These are phyloP conservation scores for Mesorhabditis spiculigera DNA, from an alignment of 2,888 invertebrate genomes.

Conservation along the genomic window DNA sequence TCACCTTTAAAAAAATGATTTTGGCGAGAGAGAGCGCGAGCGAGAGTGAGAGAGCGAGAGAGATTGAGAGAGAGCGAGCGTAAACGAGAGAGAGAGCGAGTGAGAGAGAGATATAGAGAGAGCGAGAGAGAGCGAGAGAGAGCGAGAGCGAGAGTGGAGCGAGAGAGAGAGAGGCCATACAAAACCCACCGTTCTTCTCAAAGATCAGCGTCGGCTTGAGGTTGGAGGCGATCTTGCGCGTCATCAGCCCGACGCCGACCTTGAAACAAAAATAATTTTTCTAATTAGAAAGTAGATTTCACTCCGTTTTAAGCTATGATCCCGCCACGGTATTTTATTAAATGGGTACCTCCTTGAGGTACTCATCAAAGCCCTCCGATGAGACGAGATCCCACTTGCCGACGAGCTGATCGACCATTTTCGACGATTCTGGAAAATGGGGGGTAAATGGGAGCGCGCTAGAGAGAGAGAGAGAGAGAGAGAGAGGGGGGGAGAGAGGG, in stretches of 20 bases:
- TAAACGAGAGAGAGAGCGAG: too few relatives aligned
- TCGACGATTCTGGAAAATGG: background rate
- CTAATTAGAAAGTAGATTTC: background rate
- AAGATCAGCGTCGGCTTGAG: slow-evolving; percentile 52
- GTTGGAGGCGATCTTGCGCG: slow-evolving; percentile 48
- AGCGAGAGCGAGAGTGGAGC: too few relatives aligned
- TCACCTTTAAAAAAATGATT: slow-evolving; percentile 19
- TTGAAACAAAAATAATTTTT: slow-evolving; percentile 1
- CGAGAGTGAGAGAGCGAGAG: too few relatives aligned
- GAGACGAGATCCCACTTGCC: slow-evolving; percentile 55
- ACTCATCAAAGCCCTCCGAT: slow-evolving; percentile 54
- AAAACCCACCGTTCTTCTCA: slow-evolving; percentile 29
- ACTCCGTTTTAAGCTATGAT: too few relatives aligned
- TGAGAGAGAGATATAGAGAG: too few relatives aligned
- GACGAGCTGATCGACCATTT: slow-evolving; percentile 26
- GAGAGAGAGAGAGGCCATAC: too few relatives aligned
- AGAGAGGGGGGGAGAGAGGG: too few relatives aligned
- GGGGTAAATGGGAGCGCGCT: too few relatives aligned
- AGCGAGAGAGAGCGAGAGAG: too few relatives aligned
- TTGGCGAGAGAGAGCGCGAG: too few relatives aligned
- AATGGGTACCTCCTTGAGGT: slow-evolving; percentile 50
- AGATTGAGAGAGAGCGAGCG: too few relatives aligned
- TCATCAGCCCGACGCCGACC: slow-evolving; percentile 48
- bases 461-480: too few relatives aligned
- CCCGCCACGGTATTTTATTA: background rate